phyloP scores from a whole-genome alignment of 2,888 invertebrate species.

The Latrodectus elegans region DNA sequence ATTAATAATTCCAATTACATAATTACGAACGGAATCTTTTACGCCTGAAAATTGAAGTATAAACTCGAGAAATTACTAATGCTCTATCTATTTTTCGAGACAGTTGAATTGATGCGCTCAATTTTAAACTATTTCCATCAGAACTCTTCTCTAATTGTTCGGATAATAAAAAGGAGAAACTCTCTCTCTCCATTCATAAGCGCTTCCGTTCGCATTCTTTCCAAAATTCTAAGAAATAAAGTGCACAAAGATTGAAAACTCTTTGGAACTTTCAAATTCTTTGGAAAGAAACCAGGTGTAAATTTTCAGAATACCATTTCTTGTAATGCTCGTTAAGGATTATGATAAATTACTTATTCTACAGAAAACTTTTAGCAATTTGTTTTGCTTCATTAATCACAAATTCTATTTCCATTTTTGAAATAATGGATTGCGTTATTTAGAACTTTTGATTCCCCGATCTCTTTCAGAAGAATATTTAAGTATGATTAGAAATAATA shows the following conservation, averaged over 20 bases:
- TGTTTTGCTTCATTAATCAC: conserved; percentile 1
- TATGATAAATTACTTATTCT: conserved; percentile 5
- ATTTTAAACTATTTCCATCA: too few species aligned
- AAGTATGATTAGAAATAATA: background rate
- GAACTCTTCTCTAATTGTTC: too few species aligned
- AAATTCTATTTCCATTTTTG: background rate
- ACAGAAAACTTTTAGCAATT: conserved; percentile 1
- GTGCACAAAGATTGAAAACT: conserved; percentile 4
- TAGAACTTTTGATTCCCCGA: background rate
- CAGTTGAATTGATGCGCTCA: too few species aligned
- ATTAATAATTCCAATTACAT: too few species aligned
- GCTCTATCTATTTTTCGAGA: too few species aligned
- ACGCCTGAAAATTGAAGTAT: too few species aligned
- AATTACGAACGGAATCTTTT: too few species aligned
- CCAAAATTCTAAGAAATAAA: background rate
- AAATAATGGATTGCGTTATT: background rate
- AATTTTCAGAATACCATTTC: conserved; percentile 3
- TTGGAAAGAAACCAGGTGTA: conserved; percentile 3
- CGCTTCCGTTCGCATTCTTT: background rate
- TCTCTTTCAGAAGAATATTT: background rate
- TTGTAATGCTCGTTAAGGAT: background rate
- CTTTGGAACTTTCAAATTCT: background rate
- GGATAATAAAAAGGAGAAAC: too few species aligned
- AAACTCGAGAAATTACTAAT: too few species aligned
- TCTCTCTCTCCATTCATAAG: too few species aligned